These are phyloP conservation scores for Gobio gobio DNA, from an alignment of 2,113 vertebrate genomes.

Conservation along the genomic window DNA sequence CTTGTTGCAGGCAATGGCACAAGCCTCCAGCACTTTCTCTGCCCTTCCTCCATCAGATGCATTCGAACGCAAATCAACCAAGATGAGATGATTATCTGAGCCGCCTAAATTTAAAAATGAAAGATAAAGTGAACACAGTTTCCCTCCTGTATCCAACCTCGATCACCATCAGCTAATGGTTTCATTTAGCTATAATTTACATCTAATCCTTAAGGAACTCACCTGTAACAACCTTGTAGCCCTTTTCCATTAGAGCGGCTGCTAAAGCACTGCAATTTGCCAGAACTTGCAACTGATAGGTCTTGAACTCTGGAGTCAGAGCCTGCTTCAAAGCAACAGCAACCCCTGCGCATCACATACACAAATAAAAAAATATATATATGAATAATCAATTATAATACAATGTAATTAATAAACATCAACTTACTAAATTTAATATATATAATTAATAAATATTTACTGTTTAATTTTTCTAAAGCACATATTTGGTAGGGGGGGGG, in stretches of 20 bases:
- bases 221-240: slow-evolving; percentile 93
- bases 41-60: slow-evolving; percentile 90
- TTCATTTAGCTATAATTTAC: background rate
- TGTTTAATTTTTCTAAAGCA: background rate
- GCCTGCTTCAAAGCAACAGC: slow-evolving; percentile 92
- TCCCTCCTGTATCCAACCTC: background rate
- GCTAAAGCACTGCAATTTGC: slow-evolving; percentile 86
- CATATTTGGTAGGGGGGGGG: background rate
- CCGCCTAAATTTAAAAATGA: slow-evolving; percentile 79
- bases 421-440: background rate
- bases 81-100: slow-evolving; percentile 94
- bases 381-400: background rate
- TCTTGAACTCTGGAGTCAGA: slow-evolving; percentile 87
- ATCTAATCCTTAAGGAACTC: slow-evolving; percentile 37
- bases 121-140: background rate
- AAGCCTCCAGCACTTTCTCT: slow-evolving; percentile 93
- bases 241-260: slow-evolving; percentile 73
- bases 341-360: slow-evolving; percentile 76
- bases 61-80: slow-evolving; percentile 88
- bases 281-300: slow-evolving; percentile 90
- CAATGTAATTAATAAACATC: background rate
- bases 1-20: slow-evolving; percentile 95
- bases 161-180: background rate
- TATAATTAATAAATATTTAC: background rate
- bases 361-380: background rate